Conservation (phyloP, 2,888 invertebrate species). For the Tortrix viridana region DNA sequence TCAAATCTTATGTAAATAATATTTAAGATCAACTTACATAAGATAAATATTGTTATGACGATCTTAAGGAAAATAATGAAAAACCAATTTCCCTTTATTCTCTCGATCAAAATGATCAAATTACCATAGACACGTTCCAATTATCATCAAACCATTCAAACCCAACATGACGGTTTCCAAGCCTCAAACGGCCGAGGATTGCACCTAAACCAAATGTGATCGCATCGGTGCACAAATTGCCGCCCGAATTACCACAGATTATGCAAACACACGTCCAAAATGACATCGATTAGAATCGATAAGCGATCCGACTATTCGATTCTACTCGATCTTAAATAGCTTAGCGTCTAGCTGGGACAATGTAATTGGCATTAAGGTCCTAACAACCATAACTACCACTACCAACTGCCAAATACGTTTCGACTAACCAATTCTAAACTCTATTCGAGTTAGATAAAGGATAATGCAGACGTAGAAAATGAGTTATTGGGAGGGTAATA, state of each 20-base stretch:
- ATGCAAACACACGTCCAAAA: conserved; percentile 27
- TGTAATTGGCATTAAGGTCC: conserved; percentile 63
- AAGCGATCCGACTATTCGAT: conserved; percentile 26
- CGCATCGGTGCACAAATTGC: conserved; percentile 9
- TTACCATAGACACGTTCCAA: too few relatives aligned
- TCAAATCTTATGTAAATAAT: too few relatives aligned
- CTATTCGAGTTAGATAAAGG: conserved; percentile 50
- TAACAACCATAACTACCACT: conserved; percentile 34
- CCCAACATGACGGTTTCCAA: background rate
- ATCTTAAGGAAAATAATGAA: too few relatives aligned
- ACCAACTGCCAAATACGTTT: conserved; percentile 16
- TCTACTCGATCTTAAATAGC: conserved; percentile 45
- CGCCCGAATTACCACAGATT: conserved; percentile 9
- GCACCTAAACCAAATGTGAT: background rate
- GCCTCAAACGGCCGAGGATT: background rate
- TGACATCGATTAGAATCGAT: conserved; percentile 34
- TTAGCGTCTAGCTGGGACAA: conserved; percentile 62
- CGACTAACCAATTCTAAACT: conserved; percentile 57
- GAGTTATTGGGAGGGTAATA: conserved; percentile 50
- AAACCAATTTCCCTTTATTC: too few relatives aligned
- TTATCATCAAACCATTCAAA: background rate
- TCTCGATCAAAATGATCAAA: too few relatives aligned
- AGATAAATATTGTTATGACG: too few relatives aligned
- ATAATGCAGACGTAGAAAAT: conserved; percentile 51
- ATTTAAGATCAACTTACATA: too few relatives aligned